Evolutionary conservation across 2,888 invertebrate genomes (phyloP).

Genomic region (Apamea anceps): DNA sequence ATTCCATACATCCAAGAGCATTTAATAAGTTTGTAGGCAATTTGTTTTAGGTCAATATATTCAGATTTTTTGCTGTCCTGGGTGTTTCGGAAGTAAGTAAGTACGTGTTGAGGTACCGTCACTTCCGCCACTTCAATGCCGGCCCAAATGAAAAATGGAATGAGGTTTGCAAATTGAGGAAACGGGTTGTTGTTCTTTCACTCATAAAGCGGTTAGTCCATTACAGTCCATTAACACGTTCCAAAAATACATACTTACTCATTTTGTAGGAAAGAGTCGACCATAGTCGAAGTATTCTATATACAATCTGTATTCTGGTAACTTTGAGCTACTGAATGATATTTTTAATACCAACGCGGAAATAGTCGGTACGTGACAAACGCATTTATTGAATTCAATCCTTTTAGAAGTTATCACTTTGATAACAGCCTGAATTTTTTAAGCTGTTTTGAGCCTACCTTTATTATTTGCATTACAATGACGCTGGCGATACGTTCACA

Average conservation of each 20-base stretch:
- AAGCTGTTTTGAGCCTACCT: neutral
- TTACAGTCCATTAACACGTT: slow-evolving; percentile 3
- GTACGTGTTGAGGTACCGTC: neutral
- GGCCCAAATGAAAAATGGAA: neutral
- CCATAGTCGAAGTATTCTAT: neutral
- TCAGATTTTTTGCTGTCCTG: neutral
- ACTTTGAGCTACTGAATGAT: slow-evolving; percentile 5
- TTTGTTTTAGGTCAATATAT: neutral
- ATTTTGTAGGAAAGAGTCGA: too few relatives aligned
- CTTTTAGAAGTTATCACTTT: slow-evolving; percentile 7
- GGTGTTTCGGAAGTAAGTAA: too few relatives aligned
- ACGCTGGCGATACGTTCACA: neutral
- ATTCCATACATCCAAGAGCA: too few relatives aligned
- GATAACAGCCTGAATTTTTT: neutral
- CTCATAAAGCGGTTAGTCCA: neutral
- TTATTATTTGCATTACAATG: neutral
- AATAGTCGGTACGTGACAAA: neutral
- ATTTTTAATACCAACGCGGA: slow-evolving; percentile 32
- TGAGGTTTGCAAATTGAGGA: neutral
- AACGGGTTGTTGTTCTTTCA: slow-evolving; percentile 6
- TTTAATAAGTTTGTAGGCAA: neutral
- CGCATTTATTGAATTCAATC: slow-evolving; percentile 18
- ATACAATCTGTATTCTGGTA: neutral
- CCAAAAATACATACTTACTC: neutral
- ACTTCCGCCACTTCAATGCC: slow-evolving; percentile 2